Evolutionary conservation across 2,113 vertebrate genomes (phyloP), one percentile per base, ranked within the genome.

Genomic region (Strix aluco): DNA sequence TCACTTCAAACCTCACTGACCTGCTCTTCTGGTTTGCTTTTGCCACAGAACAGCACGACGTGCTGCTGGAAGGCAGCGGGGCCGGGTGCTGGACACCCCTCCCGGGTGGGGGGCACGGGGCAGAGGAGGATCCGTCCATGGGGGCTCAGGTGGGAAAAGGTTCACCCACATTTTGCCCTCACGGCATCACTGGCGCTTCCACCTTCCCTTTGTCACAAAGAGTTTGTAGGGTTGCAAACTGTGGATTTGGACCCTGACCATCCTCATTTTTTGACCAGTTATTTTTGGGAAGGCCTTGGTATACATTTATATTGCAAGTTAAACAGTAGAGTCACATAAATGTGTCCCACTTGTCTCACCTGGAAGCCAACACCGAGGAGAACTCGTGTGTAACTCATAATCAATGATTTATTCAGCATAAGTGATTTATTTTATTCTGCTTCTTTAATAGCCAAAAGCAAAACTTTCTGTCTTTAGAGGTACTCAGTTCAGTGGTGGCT

Each of bases 351-450:
- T 63, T 40, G 21, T 36, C 75, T 88, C 86, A 86, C 30, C 75
- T 75, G 36, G 61, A 54, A 92, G 92, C 69, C 67, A 83, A 16
- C 32, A 7, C 36, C 0, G 3, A 27, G 34, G 47, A 95, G 61
- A 34, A 5, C 57, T 71, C 2, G 5, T 6, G 6, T 74, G 57
- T 36, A 84, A 87, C 57, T 95, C 92, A 23, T 51, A 79, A 84
- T 79, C 86, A 85, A 22, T 85, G 70, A 96, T 87, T 94, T 89
- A 84, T 92, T 92, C 73, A 81, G 88, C 80, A 84, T 61, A 95
- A 89, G 70, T 66, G 66, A 85, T 84, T 69, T 81, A 72, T 94
- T 95, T 94, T 80, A 83, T 82, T 82, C 54, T 62, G 58, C 49
- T 89, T 25, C 73, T 84, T 69, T 85, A 89, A 58, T 42, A 87